Base-by-base conservation (phyloP, 2,888 invertebrate genomes). In the Dimorphilus gyrociliatus region DNA sequence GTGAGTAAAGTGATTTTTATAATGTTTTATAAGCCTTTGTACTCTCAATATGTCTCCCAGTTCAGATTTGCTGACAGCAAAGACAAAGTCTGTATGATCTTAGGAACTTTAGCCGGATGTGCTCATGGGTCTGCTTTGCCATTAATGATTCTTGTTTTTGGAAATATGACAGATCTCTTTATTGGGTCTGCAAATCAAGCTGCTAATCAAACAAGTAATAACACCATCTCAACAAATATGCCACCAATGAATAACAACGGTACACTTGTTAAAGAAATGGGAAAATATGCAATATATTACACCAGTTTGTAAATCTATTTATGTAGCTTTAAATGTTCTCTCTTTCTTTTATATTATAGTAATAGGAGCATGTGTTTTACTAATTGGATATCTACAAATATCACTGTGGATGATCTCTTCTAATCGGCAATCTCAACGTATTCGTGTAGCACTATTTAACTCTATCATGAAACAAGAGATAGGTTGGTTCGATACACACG, bases 391-490 rank as follows among this genome's bases (percentile, higher is more conserved):
- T 38, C 27, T 47, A 5, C 52, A 64, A 46, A 53, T 64, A 5
- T 38, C 49, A 3, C 55, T 55, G 37, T 66, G 63, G 60, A 46
- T 56, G 40, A 42, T 47, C 3, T 51, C 62, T 2, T 55, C 64
- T 5, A 63, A 64, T 37, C 44, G 63, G 32, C 69, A 72, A 51
- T 53, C 64, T 1, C 54, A 62, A 30, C 46, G 56, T 16, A 55
- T 69, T 13, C 47, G 69, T 12, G 48, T 53, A 16, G 40, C 43
- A 16, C 68, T 68, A 37, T 57, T 69, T 35, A 44, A 48, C 23
- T 50, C 51, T 29, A 40, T 60, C 3, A 33, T 60, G 23, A 37
- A 51, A 18, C 58, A 60, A 34, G 53, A 60, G 27, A 53, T 60
- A 27, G 53, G 51, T 16, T 60, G 60, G 60, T 60, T 56, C 40